Evolutionary conservation across 1,140 invertebrate species (phyloP).

Genomic region (Delia radicum): DNA sequence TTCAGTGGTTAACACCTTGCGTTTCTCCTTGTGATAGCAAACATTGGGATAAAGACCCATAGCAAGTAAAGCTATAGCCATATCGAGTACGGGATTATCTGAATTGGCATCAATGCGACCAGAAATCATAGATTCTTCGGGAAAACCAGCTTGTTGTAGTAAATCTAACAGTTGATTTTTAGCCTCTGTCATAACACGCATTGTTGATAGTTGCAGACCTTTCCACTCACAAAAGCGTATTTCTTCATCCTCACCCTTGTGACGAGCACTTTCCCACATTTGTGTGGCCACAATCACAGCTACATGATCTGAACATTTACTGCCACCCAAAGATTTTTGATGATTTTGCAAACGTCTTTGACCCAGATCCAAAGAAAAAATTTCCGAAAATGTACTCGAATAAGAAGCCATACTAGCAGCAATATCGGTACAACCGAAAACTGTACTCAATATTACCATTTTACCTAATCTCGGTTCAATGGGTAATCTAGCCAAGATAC

Average conservation of each 20-base stretch:
- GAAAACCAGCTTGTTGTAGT: slow-evolving; percentile 79
- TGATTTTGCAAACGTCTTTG: slow-evolving; percentile 69
- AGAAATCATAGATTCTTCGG: slow-evolving; percentile 79
- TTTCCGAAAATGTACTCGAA: slow-evolving; percentile 87
- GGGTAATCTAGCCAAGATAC: slow-evolving; percentile 88
- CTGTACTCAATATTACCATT: slow-evolving; percentile 89
- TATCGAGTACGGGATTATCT: slow-evolving; percentile 79
- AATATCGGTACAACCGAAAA: slow-evolving; percentile 85
- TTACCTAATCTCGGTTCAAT: slow-evolving; percentile 92
- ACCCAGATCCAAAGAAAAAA: slow-evolving; percentile 73
- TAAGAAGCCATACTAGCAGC: slow-evolving; percentile 92
- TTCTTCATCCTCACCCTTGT: slow-evolving; percentile 78
- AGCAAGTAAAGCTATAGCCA: slow-evolving; percentile 81
- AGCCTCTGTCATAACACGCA: slow-evolving; percentile 88
- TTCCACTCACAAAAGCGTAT: slow-evolving; percentile 87
- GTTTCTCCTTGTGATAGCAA: slow-evolving; percentile 91
- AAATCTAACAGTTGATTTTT: slow-evolving; percentile 88
- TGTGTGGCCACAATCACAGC: slow-evolving; percentile 90
- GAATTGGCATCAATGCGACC: slow-evolving; percentile 74
- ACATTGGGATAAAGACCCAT: slow-evolving; percentile 96
- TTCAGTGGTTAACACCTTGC: slow-evolving; percentile 94
- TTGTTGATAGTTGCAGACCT: slow-evolving; percentile 81
- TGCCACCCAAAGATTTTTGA: slow-evolving; percentile 81
- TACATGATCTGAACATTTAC: slow-evolving; percentile 89
- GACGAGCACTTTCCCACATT: slow-evolving; percentile 78